A percentile compares a stretch with the other conserved stretches of the same genome.
phyloP scores from a whole-genome alignment of 2,888 invertebrate genomes.

The Pachymerium ferrugineum region DNA sequence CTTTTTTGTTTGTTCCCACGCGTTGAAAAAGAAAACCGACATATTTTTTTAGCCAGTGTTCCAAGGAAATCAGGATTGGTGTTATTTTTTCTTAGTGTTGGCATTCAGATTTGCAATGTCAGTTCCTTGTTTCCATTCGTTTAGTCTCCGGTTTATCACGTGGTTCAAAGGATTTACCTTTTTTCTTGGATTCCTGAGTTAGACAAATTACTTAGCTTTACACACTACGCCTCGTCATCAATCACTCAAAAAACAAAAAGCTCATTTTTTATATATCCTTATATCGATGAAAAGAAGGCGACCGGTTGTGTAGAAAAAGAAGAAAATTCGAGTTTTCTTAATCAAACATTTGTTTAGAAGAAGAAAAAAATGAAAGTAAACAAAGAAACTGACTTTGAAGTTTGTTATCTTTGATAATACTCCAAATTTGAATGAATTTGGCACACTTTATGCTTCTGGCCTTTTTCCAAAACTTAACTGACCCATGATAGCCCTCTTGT shows the following conservation, averaged over 20 bases:
- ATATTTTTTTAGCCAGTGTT: background rate
- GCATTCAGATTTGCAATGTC: constrained; percentile 14
- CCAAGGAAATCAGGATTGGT: background rate
- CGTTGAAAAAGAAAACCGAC: constrained; percentile 14
- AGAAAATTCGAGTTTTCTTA: background rate
- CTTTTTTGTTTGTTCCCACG: background rate
- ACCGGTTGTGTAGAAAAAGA: background rate
- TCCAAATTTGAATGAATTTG: constrained; percentile 19
- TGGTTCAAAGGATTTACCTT: constrained; percentile 15
- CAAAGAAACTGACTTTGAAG: constrained; percentile 1
- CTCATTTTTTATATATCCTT: background rate
- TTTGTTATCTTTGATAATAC: constrained; percentile 16
- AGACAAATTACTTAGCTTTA: constrained; percentile 16
- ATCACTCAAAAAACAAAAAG: background rate
- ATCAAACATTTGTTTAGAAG: background rate
- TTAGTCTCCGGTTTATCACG: constrained; percentile 17
- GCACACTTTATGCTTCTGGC: constrained; percentile 9
- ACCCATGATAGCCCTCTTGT: constrained; percentile 17
- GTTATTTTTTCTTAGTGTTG: constrained; percentile 16
- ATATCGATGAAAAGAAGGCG: background rate
- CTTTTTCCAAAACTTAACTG: background rate
- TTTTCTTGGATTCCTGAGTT: constrained; percentile 3
- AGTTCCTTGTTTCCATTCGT: constrained; percentile 18
- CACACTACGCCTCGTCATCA: background rate
- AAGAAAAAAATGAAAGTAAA: background rate